phyloP scores from a whole-genome alignment of 1,140 invertebrate genomes.

The Teleopsis dalmanni region DNA sequence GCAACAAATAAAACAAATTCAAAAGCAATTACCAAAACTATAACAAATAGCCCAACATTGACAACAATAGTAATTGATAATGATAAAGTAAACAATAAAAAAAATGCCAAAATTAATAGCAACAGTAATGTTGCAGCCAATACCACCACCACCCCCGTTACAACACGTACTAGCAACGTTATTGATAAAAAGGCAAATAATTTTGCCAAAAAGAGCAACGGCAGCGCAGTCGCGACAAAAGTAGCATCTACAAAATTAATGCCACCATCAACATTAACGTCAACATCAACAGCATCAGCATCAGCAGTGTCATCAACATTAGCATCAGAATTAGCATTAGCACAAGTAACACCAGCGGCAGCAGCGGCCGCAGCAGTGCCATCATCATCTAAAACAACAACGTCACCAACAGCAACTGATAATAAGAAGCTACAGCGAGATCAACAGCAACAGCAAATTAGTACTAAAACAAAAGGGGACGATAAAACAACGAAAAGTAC shows the following conservation, averaged over 20 bases:
- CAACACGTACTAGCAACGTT: neutral
- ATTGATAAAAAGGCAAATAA: constrained; percentile 8
- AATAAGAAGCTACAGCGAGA: constrained; percentile 6
- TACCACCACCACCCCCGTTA: neutral
- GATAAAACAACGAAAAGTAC: constrained; percentile 9
- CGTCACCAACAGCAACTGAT: constrained; percentile 4
- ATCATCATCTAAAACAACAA: constrained; percentile 10
- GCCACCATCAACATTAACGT: neutral
- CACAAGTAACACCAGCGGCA: constrained; percentile 7
- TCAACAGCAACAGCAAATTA: constrained; percentile 9
- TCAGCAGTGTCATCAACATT: neutral
- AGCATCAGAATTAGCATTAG: neutral
- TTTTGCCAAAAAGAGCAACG: constrained; percentile 4
- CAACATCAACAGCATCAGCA: constrained; percentile 4
- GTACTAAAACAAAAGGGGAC: neutral
- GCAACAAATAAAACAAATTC: neutral
- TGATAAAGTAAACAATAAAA: constrained; percentile 1
- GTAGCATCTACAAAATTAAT: constrained; percentile 1
- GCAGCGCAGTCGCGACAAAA: constrained; percentile 6
- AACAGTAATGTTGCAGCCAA: neutral
- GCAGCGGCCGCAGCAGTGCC: constrained; percentile 3
- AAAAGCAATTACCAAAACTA: neutral
- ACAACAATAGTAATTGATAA: neutral
- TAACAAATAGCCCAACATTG: neutral
- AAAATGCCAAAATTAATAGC: neutral